Evolutionary conservation across 2,888 invertebrate genomes (phyloP), one percentile per base, ranked within the genome.

Genomic region (Adelphocoris suturalis): DNA sequence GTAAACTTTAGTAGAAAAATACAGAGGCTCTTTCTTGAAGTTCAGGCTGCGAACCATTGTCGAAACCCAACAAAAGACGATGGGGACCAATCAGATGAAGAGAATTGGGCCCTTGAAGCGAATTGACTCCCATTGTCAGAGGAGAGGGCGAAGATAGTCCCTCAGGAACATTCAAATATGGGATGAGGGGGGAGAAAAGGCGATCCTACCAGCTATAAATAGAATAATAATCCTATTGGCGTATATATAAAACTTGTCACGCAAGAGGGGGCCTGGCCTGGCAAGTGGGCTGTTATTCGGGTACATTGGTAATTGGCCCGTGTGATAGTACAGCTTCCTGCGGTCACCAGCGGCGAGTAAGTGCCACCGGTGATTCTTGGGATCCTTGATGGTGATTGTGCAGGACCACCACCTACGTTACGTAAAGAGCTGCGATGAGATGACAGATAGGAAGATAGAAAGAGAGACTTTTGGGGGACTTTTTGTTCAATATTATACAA

Each of bases 211-310:
- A 5, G 3, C 85, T 85, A 85, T 85, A 85, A 85, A 85, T 85
- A 85, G 85, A 85, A 85, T 85, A 85, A 85, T 57, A 85, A 85
- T 57, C 85, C 61, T 57, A 61, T 85, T 57, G 55, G 85, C 57
- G 57, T 85, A 61, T 57, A 85, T 61, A 85, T 85, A 85, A 82
- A 82, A 57, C 85, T 57, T 46, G 57, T 84, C 52, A n/a, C 13
- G 82, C 19, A n/a, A 75, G 75, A 52, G 61, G 61, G 61, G 68
- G n/a, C 7, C n/a, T n/a, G 16, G n/a, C 23, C 23, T 23, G 13
- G 68, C 68, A 68, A 68, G 68, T 68, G 68, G 68, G 68, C 9
- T 68, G 23, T 68, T 19, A 68, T 68, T 23, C 27, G 68, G 19
- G 68, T 3, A 19, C 68, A 68, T 68, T 68, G 68, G 68, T 68